Conservation (phyloP, 2,113 vertebrate species). For the Toxostoma redivivum region DNA sequence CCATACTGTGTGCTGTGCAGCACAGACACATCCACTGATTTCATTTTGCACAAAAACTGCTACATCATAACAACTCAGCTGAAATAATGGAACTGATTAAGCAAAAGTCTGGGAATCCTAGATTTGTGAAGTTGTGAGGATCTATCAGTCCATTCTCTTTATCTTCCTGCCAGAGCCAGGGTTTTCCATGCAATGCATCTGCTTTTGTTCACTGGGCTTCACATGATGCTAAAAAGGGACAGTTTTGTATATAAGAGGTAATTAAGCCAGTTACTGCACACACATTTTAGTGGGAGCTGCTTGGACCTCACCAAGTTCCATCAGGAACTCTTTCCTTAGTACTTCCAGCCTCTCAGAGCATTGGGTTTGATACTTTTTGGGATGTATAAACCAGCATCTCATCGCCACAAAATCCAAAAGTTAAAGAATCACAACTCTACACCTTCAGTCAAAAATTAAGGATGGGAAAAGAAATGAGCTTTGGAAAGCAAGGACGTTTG, state of each 20-base stretch:
- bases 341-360: not conserved
- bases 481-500: not conserved
- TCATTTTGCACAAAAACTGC: not conserved
- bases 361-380: not conserved
- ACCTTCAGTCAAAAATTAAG: not conserved
- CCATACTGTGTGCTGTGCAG: too few relatives aligned
- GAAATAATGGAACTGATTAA: not conserved
- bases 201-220: not conserved
- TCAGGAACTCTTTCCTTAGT: not conserved
- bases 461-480: not conserved
- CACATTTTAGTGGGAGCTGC: accelerated
- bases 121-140: not conserved
- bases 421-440: not conserved
- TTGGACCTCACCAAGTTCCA: not conserved
- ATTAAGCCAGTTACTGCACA: not conserved
- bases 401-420: not conserved
- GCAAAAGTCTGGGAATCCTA: not conserved
- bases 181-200: not conserved
- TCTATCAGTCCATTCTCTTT: not conserved
- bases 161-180: not conserved
- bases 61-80: not conserved
- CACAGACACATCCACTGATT: not conserved
- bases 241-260: not conserved
- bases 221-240: not conserved
- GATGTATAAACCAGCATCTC: not conserved